Evolutionary conservation across 1,140 invertebrate genomes (phyloP).

Genomic region (Neuroterus valhalla): DNA sequence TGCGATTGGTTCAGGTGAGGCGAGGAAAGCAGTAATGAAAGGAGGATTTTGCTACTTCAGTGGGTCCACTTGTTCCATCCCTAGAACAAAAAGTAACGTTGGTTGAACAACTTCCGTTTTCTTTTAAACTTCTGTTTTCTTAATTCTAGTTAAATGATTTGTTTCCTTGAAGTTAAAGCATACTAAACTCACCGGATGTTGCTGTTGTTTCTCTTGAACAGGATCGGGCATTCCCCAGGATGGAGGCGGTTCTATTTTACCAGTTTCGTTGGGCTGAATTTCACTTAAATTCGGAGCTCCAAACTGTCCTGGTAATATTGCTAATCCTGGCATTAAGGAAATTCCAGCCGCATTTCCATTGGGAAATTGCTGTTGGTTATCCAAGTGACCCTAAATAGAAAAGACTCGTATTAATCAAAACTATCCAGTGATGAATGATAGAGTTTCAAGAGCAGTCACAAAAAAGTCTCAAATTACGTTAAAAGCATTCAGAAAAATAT

Average conservation of each 20-base stretch:
- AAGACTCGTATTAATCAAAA: slow-evolving; percentile 13
- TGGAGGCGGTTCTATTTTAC: slow-evolving; percentile 67
- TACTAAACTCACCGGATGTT: slow-evolving; percentile 65
- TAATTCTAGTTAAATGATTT: no score
- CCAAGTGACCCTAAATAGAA: slow-evolving; percentile 63
- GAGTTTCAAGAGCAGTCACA: no score
- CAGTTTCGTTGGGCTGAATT: slow-evolving; percentile 66
- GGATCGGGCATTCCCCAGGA: slow-evolving; percentile 71
- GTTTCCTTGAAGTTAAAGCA: no score
- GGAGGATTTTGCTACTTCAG: slow-evolving; percentile 53
- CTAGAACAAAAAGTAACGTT: slow-evolving; percentile 53
- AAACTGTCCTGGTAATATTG: slow-evolving; percentile 68
- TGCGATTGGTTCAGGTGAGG: slow-evolving; percentile 52
- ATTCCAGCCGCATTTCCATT: slow-evolving; percentile 68
- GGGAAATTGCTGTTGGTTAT: slow-evolving; percentile 69
- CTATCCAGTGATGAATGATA: no score
- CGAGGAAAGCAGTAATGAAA: slow-evolving; percentile 44
- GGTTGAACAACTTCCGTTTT: background rate
- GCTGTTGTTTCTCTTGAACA: slow-evolving; percentile 73
- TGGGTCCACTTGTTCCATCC: slow-evolving; percentile 71
- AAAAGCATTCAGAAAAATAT: no score
- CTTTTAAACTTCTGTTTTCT: no score
- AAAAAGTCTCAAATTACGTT: no score
- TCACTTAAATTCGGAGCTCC: slow-evolving; percentile 63
- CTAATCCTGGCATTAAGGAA: slow-evolving; percentile 67